Evolutionary conservation across 1,140 invertebrate species (phyloP), one percentile per base, ranked within the genome.

Genomic region (Sitodiplosis mosellana): DNA sequence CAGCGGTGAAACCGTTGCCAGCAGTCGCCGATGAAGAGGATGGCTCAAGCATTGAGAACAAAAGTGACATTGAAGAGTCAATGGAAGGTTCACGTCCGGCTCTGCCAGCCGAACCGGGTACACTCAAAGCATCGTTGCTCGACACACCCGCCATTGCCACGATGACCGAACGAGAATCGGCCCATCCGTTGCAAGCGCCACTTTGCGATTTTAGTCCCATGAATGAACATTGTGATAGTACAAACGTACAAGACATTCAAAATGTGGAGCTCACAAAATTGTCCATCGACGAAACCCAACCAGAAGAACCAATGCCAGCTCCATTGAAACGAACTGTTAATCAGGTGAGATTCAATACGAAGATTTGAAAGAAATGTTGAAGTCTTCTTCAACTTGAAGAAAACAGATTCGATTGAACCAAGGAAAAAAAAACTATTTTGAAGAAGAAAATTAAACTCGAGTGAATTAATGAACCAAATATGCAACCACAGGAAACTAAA

Each of bases 161-260:
- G 54, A 96, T 97, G 87, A 98, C 93, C 15, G 91, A 95, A 62
- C 79, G 82, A 51, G 87, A 91, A 65, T 84, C 81, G 0, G 88
- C 88, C 1, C 87, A 92, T 72, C 83, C 83, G 1, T 67, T 49
- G 10, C 27, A 27, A 10, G 27, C 27, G 10, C 27, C 27, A 10
- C 27, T 27, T 5, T 27, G 27, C 27, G 27, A 27, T 27, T 27
- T 27, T 10, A 27, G 27, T 27, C 27, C 27, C 27, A 27, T 27
- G 27, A 27, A 27, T 27, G 27, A 27, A 27, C 27, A 27, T 27
- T 27, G 27, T 27, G 27, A 27, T 27, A 27, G 27, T 27, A 27
- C 27, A 27, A 27, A 27, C 27, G 10, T 27, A 27, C 27, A 27
- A 27, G 27, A 27, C 27, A 27, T 27, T 27, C 27, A 27, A 27